A percentile compares a stretch with the other conserved stretches of the same genome.
phyloP scores from a whole-genome alignment of 1,140 invertebrate species.

The Drosophila ogumai region DNA sequence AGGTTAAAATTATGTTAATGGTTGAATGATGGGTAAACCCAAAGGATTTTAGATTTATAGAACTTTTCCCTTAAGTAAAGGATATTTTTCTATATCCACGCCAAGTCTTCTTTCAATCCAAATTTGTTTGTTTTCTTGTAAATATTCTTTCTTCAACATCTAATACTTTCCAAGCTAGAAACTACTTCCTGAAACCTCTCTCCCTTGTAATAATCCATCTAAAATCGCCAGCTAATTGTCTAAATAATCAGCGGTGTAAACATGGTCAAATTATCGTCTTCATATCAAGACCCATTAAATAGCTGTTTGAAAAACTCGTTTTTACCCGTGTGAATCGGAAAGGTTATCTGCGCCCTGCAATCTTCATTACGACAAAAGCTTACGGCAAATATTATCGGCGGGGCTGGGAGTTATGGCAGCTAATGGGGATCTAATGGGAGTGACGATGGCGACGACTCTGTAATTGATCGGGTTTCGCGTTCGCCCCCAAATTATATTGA shows the following conservation, averaged over 20 bases:
- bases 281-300: slow-evolving; percentile 13
- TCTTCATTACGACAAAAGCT: slow-evolving; percentile 21
- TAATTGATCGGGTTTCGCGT: slow-evolving; percentile 13
- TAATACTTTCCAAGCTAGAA: not conserved
- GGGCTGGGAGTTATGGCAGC: slow-evolving; percentile 19
- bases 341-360: slow-evolving; percentile 22
- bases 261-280: slow-evolving; percentile 1
- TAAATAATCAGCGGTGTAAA: slow-evolving; percentile 1
- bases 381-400: slow-evolving; percentile 23
- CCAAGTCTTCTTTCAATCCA: too few relatives aligned
- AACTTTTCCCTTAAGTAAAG: too few relatives aligned
- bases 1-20: too few relatives aligned
- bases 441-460: not conserved
- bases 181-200: too few relatives aligned
- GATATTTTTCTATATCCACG: too few relatives aligned
- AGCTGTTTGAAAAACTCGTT: slow-evolving; percentile 8
- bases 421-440: slow-evolving; percentile 38
- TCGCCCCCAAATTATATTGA: slow-evolving; percentile 32
- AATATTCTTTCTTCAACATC: too few relatives aligned
- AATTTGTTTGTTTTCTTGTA: too few relatives aligned
- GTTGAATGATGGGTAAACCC: not conserved
- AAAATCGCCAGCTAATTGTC: not conserved
- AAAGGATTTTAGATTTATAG: too few relatives aligned
- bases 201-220: not conserved
- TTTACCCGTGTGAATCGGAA: slow-evolving; percentile 18